Base-by-base conservation (phyloP, 2,888 invertebrate genomes). In the Heliconius erato region DNA sequence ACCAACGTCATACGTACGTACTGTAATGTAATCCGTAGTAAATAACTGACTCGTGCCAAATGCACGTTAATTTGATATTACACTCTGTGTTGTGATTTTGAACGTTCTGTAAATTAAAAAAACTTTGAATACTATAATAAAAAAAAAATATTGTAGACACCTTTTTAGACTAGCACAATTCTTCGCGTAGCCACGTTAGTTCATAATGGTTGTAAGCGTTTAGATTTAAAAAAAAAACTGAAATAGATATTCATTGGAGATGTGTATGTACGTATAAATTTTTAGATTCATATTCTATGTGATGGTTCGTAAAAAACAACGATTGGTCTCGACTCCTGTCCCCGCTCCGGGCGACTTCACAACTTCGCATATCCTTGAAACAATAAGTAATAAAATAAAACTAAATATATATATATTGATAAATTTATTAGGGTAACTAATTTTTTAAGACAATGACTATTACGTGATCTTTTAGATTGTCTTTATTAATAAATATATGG, bases 41-140 rank as follows among this genome's bases (percentile, higher is more conserved):
- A 83, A 85, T 87, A 87, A 86, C 79, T 87, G 89, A 88, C 89
- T 88, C 94, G 95, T 95, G 95, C 95, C 92, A 90, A 91, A 88
- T 87, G 95, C 95, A 94, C 95, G 95, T 92, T 92, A 94, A 95
- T 95, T 88, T 94, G 94, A 95, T 95, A 95, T 94, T 95, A 96
- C 96, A 96, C 96, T 96, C 96, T 96, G 96, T 96, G 96, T 96
- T 96, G 96, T 96, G 96, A 96, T 96, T 95, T 96, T 96, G 93
- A 95, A 94, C 92, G 94, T 94, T 96, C 96, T 96, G 96, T 96
- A 96, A 93, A 95, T 93, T 95, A 94, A 92, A 91, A n/a, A 93
- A 88, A 93, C 94, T 94, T 94, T 92, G 88, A 92, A 91, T 92
- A 93, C 91, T 94, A 92, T 91, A 90, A 91, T 88, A 91, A 91